These are phyloP conservation scores for Bhutanitis thaidina DNA, from an alignment of 2,888 invertebrate species.

Conservation along the genomic window DNA sequence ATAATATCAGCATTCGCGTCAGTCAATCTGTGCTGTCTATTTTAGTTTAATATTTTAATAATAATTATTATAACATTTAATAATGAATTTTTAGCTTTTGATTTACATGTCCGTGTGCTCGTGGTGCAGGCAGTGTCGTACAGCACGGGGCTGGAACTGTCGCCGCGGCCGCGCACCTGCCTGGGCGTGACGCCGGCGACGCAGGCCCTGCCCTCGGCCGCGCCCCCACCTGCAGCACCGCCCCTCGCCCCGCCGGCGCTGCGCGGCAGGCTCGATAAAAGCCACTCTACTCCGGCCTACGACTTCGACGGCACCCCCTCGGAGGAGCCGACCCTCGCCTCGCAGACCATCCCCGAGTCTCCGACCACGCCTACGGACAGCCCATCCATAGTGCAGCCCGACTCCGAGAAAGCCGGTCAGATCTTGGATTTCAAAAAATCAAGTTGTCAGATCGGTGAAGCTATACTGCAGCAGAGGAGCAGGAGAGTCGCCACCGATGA, in stretches of 20 bases:
- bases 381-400: slow-evolving; percentile 43
- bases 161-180: slow-evolving; percentile 84
- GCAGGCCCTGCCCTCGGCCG: slow-evolving; percentile 5
- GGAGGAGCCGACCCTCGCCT: slow-evolving; percentile 32
- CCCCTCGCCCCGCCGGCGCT: slow-evolving; percentile 30
- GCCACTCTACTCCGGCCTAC: slow-evolving; percentile 90
- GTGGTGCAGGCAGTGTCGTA: slow-evolving; percentile 84
- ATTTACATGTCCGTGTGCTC: too few relatives aligned
- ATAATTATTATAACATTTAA: too few relatives aligned
- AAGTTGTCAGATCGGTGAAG: slow-evolving; percentile 57
- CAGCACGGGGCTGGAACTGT: slow-evolving; percentile 85
- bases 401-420: slow-evolving; percentile 57
- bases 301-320: slow-evolving; percentile 72
- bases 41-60: too few relatives aligned
- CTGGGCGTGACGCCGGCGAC: slow-evolving; percentile 63
- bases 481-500: slow-evolving; percentile 29
- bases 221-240: background rate
- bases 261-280: slow-evolving; percentile 84
- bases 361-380: too few relatives aligned
- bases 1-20: too few relatives aligned
- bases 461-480: slow-evolving; percentile 45
- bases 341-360: slow-evolving; percentile 38
- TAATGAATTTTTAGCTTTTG: too few relatives aligned
- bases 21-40: too few relatives aligned
- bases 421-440: slow-evolving; percentile 64